Conservation (phyloP, 1,140 invertebrate genomes). For the Cydia amplana region DNA sequence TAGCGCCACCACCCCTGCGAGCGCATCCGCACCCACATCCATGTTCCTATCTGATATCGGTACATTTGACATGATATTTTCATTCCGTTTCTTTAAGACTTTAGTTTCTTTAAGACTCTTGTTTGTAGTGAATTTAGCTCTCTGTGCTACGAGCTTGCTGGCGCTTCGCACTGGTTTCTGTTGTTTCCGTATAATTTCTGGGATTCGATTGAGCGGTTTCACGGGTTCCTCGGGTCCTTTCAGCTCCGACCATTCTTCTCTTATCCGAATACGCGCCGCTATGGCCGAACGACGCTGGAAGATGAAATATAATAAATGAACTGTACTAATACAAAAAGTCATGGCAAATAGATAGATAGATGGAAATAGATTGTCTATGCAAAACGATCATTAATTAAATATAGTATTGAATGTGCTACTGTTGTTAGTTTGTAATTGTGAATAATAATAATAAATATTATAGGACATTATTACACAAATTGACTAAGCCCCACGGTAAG, state of each 20-base stretch:
- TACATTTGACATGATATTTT: background rate
- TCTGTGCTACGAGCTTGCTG: constrained; percentile 13
- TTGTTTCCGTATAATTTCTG: constrained; percentile 20
- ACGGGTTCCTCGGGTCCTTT: constrained; percentile 48
- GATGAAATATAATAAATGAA: background rate
- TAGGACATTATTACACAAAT: no score
- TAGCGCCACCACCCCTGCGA: constrained; percentile 57
- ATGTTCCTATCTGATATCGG: background rate
- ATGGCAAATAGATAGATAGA: no score
- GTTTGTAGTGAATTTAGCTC: background rate
- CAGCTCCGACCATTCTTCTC: constrained; percentile 65
- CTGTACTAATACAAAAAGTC: background rate
- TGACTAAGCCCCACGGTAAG: no score
- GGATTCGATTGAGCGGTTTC: constrained; percentile 36
- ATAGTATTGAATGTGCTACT: no score
- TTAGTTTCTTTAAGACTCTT: background rate
- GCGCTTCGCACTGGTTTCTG: constrained; percentile 24
- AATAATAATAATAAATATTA: no score
- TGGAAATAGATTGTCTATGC: no score
- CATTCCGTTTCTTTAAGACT: background rate
- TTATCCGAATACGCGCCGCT: constrained; percentile 61
- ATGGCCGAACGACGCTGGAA: constrained; percentile 66
- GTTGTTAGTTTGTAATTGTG: no score
- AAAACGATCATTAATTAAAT: no score
- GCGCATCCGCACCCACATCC: constrained; percentile 38